phyloP scores from a whole-genome alignment of 1,140 invertebrate species.

The Diabrotica undecimpunctata region DNA sequence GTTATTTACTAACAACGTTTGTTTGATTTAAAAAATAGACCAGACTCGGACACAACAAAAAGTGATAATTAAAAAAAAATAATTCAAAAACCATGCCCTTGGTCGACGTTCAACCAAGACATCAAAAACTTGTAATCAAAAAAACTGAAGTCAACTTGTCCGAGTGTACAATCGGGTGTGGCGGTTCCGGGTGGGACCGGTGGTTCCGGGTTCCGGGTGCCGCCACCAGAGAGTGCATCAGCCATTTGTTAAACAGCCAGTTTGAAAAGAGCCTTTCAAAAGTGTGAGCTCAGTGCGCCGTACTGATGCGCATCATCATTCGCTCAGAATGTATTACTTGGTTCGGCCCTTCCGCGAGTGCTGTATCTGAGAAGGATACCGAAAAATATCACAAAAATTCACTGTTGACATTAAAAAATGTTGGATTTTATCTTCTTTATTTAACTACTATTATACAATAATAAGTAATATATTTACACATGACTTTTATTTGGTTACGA shows the following conservation, averaged over 20 bases:
- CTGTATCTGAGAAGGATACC: constrained; percentile 75
- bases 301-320: constrained; percentile 27
- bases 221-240: constrained; percentile 31
- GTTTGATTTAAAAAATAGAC: not conserved
- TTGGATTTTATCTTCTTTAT: too few species aligned
- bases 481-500: too few species aligned
- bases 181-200: not conserved
- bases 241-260: constrained; percentile 23
- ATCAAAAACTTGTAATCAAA: constrained; percentile 5
- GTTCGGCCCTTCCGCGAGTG: constrained; percentile 67
- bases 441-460: too few species aligned
- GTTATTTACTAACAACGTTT: too few species aligned
- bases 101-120: constrained; percentile 34
- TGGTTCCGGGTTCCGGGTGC: constrained; percentile 25
- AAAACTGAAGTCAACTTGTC: constrained; percentile 1
- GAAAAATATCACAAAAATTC: constrained; percentile 54
- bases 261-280: not conserved
- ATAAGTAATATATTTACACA: too few species aligned
- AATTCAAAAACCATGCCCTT: constrained; percentile 27
- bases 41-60: not conserved
- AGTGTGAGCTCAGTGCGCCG: constrained; percentile 35
- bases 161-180: constrained; percentile 21
- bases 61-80: not conserved
- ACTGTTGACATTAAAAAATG: constrained; percentile 6
- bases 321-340: constrained; percentile 2